Base-by-base conservation (phyloP, 2,888 invertebrate species). In the Sisyra nigra region DNA sequence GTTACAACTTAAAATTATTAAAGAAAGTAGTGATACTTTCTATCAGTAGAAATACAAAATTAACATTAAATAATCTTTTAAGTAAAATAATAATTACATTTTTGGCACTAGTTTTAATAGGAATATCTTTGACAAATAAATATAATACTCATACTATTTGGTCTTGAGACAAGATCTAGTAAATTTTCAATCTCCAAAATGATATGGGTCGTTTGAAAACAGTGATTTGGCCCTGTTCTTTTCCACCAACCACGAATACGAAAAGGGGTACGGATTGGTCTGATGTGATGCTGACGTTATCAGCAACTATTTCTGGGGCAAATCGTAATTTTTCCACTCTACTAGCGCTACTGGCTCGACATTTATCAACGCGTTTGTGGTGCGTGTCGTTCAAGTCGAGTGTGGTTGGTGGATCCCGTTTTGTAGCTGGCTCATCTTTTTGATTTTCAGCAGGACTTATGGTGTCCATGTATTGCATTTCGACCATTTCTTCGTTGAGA, bases 221-320 rank as follows among this genome's bases (percentile, higher is more conserved):
- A 11, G 83, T 82, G 3, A 79, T 74, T 52, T 83, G 81, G 10
- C 81, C 79, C 40, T 80, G 76, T 58, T 87, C 86, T 52, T 78
- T 76, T 0, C 88, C 88, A 1, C 87, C 87, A 46, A 84, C 71
- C 44, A 88, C 57, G 54, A 77, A 81, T 47, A 81, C 69, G 53
- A 73, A 76, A 33, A 76, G 58, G 1, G 71, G 69, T 31, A 71
- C 63, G 15, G 65, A 66, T 34, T 47, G 50, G 40, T 55, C 54
- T 38, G 53, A 52, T 18, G 46, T 44, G 44, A 48, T 44, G 31
- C 44, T 47, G 11, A 46, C 52, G 38, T 51, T 48, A 30, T 48
- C 44, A 42, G 50, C 50, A 11, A 49, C 47, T 39, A 51, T 53
- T 39, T 62, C 61, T 13, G 53, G 50, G 3, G 41, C 34, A 31